These are phyloP conservation scores for Oncorhynchus masou DNA, from an alignment of 2,113 vertebrate genomes.

Conservation along the genomic window DNA sequence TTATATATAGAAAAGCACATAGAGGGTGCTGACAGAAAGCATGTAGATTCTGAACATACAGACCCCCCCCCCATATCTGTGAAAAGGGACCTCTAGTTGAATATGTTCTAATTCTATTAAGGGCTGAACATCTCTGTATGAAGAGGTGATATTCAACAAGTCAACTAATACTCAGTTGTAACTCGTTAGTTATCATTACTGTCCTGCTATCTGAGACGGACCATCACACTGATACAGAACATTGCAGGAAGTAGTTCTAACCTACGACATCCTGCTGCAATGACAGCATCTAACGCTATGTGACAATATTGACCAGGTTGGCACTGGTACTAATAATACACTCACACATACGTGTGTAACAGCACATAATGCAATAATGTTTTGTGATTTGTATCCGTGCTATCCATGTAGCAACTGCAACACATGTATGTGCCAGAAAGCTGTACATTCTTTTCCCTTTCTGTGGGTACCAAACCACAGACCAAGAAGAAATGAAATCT, in stretches of 20 bases:
- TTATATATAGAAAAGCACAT: constrained; percentile 24
- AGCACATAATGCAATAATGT: constrained; percentile 6
- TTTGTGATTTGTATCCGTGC: constrained; percentile 30
- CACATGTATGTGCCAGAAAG: background rate
- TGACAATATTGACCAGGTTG: constrained; percentile 44
- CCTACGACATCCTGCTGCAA: constrained; percentile 56
- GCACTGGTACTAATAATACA: constrained; percentile 52
- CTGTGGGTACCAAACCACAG: constrained; percentile 12
- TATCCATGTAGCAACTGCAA: constrained; percentile 30
- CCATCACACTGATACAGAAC: constrained; percentile 48
- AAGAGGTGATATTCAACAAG: constrained; percentile 48
- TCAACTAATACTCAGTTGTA: constrained; percentile 40
- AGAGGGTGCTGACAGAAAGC: constrained; percentile 12
- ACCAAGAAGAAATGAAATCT: constrained; percentile 23
- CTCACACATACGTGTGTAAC: constrained; percentile 7
- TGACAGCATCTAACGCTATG: constrained; percentile 23
- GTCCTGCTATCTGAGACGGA: constrained; percentile 34
- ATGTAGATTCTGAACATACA: background rate
- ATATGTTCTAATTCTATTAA: constrained; percentile 44
- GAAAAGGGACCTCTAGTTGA: constrained; percentile 41
- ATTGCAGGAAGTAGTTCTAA: constrained; percentile 28
- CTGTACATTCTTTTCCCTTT: background rate
- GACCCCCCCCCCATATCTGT: background rate
- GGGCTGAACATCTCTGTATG: constrained; percentile 51
- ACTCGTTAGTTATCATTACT: constrained; percentile 33